Conservation (phyloP, 2,888 invertebrate genomes). For the Andrena camellia region DNA sequence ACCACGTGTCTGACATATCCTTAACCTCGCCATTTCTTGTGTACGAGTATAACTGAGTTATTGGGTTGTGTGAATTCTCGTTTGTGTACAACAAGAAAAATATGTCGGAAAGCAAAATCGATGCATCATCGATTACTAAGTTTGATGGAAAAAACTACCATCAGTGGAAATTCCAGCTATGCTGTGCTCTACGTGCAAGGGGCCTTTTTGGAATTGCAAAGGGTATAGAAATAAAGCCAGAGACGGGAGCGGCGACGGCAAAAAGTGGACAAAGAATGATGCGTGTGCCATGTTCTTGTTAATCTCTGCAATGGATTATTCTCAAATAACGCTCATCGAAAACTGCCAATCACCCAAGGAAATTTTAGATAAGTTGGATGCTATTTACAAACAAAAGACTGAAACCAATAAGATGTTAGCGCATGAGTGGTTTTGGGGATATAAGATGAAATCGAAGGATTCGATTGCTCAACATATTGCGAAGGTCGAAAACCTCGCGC, state of each 20-base stretch:
- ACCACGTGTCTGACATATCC: no score
- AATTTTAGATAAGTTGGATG: neutral
- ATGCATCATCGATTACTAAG: neutral
- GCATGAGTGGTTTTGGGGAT: neutral
- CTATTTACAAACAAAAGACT: neutral
- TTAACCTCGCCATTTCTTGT: no score
- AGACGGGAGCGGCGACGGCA: neutral
- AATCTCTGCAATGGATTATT: constrained; percentile 5
- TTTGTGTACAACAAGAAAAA: no score
- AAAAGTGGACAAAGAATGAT: neutral
- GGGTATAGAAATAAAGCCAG: neutral
- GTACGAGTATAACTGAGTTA: no score
- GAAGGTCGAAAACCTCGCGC: neutral
- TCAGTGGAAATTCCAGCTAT: constrained; percentile 16
- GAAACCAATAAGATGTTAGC: neutral
- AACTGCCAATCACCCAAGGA: neutral
- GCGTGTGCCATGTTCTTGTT: constrained; percentile 11
- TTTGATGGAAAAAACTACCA: constrained; percentile 8
- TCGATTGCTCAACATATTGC: constrained; percentile 1
- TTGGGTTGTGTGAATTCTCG: no score
- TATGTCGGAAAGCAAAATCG: constrained; percentile 4
- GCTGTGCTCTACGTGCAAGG: neutral
- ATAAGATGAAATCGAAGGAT: neutral
- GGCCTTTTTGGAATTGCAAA: neutral
- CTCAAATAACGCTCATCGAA: constrained; percentile 5